Conservation (phyloP, 2,888 invertebrate genomes). For the Conistra vaccinii region DNA sequence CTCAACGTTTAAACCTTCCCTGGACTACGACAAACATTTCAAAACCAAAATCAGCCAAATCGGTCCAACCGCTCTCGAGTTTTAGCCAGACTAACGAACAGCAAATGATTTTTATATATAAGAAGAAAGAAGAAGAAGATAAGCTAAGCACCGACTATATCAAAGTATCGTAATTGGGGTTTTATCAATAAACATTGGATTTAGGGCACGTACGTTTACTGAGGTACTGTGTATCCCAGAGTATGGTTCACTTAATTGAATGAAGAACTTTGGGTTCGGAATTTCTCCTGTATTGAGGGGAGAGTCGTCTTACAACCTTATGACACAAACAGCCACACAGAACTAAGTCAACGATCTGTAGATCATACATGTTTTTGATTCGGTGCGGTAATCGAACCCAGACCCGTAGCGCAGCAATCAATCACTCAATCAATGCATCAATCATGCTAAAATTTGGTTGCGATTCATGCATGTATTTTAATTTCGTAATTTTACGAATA, state of each 20-base stretch:
- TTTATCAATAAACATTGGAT: not conserved
- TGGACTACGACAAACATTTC: no score
- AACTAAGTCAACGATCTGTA: not conserved
- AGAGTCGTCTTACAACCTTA: not conserved
- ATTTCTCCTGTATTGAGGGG: no score
- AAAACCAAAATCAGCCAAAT: no score
- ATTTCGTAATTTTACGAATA: not conserved
- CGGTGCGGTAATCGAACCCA: not conserved
- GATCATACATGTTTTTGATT: not conserved
- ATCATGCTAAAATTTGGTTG: not conserved
- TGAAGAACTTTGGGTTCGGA: no score
- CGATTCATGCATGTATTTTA: not conserved
- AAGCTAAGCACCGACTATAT: not conserved
- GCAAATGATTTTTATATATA: no score
- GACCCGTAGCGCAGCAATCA: no score
- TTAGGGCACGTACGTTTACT: not conserved
- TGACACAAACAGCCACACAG: not conserved
- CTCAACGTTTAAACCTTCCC: no score
- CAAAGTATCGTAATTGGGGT: not conserved
- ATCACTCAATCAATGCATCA: not conserved
- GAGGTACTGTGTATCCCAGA: no score
- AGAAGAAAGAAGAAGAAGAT: no score
- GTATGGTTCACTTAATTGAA: no score
- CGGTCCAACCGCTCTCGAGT: no score
- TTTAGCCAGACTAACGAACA: no score